phyloP scores from a whole-genome alignment of 2,888 invertebrate species.

The Dyspetes luteomarginatus region DNA sequence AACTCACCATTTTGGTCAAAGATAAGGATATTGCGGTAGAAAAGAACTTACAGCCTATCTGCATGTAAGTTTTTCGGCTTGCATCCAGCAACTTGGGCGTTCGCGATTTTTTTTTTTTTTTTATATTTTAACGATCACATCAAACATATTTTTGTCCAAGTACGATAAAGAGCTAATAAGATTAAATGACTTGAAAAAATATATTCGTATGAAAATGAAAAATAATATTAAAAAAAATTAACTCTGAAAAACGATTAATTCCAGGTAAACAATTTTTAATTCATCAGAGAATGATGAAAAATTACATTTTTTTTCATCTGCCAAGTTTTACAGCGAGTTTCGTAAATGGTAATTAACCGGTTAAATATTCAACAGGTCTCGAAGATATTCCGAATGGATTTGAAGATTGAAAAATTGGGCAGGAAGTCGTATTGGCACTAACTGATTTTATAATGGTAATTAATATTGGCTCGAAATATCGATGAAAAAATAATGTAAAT shows the following conservation, averaged over 20 bases:
- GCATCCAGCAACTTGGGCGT: not conserved
- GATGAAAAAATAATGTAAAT: not conserved
- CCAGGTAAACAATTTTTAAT: too few relatives aligned
- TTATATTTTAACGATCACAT: too few relatives aligned
- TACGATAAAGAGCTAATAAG: too few relatives aligned
- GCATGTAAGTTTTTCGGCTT: not conserved
- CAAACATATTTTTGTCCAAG: not conserved
- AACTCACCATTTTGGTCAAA: constrained; percentile 37
- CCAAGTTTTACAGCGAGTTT: not conserved
- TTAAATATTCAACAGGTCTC: constrained; percentile 3
- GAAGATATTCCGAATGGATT: constrained; percentile 16
- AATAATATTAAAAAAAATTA: too few relatives aligned
- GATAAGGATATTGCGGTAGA: constrained; percentile 29
- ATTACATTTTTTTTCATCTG: too few relatives aligned
- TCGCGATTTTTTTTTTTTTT: not conserved
- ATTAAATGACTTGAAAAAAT: too few relatives aligned
- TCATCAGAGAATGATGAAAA: not conserved
- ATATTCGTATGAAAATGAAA: too few relatives aligned
- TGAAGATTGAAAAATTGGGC: constrained; percentile 23
- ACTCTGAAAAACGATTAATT: too few relatives aligned
- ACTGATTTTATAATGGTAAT: not conserved
- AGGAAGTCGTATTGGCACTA: constrained; percentile 14
- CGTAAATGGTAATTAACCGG: constrained; percentile 29
- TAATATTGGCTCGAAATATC: not conserved
- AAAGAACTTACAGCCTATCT: too few relatives aligned